Evolutionary conservation across 2,888 invertebrate genomes (phyloP).

Genomic region (Caenorhabditis angaria): DNA sequence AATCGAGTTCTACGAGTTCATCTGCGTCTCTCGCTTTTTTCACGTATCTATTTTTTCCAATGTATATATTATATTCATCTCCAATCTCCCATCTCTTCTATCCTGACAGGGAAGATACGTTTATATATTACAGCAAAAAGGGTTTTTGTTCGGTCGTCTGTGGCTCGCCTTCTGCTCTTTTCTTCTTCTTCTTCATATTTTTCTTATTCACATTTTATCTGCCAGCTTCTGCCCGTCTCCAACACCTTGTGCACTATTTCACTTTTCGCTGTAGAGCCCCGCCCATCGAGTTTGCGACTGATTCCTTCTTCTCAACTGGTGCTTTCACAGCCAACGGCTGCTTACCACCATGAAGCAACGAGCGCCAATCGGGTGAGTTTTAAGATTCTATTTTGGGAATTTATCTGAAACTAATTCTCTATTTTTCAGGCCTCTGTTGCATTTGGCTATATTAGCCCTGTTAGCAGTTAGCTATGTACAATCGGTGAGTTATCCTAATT

Average conservation of each 20-base stretch:
- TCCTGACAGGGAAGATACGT: neutral
- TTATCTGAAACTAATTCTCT: neutral
- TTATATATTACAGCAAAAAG: conserved; percentile 2
- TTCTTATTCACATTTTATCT: neutral
- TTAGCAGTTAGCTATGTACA: conserved; percentile 45
- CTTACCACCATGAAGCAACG: conserved; percentile 46
- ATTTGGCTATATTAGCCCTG: conserved; percentile 42
- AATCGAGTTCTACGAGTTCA: neutral
- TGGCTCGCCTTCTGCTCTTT: neutral
- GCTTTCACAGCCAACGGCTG: conserved; percentile 47
- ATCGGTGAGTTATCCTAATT: conserved; percentile 43
- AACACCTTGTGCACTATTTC: neutral
- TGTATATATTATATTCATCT: neutral
- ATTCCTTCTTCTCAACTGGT: conserved; percentile 41
- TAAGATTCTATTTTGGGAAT: conserved; percentile 18
- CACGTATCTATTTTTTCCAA: neutral
- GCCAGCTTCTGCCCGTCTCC: neutral
- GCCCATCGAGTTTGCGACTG: conserved; percentile 27
- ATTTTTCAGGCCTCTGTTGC: conserved; percentile 49
- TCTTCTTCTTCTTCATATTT: too few species aligned
- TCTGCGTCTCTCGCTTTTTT: conserved; percentile 4
- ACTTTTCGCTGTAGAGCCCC: conserved; percentile 11
- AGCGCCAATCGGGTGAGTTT: conserved; percentile 40
- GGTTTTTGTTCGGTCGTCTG: neutral
- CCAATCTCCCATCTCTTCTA: too few species aligned